Evolutionary conservation across 2,888 invertebrate species (phyloP), one percentile per base, ranked within the genome.

Genomic region (Celastrina argiolus): DNA sequence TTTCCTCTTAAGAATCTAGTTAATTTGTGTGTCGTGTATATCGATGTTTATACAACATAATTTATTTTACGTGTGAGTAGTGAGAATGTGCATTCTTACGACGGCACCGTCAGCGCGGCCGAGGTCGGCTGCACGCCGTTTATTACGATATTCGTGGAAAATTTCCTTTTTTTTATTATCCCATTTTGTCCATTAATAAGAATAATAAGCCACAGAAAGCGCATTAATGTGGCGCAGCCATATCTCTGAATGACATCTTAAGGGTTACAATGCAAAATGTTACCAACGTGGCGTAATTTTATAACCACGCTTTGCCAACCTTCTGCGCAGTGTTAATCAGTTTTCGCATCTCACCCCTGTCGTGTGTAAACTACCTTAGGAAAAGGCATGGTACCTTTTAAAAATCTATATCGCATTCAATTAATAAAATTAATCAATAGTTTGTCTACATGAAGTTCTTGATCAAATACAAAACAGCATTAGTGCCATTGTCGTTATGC

Each of bases 1-100:
- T 10, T 2, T 16, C 34, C 26, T 58, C 7, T 34, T n/a, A n/a
- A n/a, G n/a, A n/a, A 36, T 61, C 61, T 61, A 61, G 61, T 22
- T 2, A 12, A 14, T 61, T 12, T 1, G 10, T 31, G 31, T 31
- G 31, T 6, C 31, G 31, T 18, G 18, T 1, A 61, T 22, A 61
- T 61, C 61, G 16, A 61, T 22, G 61, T 39, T 5, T 22, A 68
- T 69, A 69, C 69, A 68, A 69, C 69, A 67, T 66, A 69, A 70
- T 70, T 70, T 68, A 63, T 61, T 22, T 61, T 22, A 61, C 12
- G 16, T 61, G 26, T 18, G n/a, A 34, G 18, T 12, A 16, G 28
- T 26, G 18, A 51, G 45, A 59, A 28, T 58, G 18, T 22, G 61
- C 61, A 36, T 18, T 34, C 16, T 36, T 34, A 59, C 36, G 36